Evolutionary conservation across 2,113 vertebrate genomes (phyloP), one percentile per base, ranked within the genome.

Genomic region (Silurus meridionalis): DNA sequence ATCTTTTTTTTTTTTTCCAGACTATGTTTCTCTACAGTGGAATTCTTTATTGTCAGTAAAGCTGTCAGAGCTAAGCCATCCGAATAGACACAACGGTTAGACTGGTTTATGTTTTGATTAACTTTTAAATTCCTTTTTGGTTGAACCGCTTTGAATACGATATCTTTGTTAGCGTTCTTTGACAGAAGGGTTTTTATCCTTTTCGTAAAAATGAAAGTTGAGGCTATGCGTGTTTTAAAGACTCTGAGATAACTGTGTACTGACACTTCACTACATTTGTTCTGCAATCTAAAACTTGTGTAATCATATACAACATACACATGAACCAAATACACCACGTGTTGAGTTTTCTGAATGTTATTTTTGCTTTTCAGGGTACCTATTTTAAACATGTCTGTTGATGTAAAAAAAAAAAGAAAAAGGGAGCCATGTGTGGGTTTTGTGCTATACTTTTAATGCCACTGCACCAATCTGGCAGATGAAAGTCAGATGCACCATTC

Each of bases 251-350:
- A 91, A 88, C 86, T 90, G 71, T 92, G 91, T 93, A 91, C 93
- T 94, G 93, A 93, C 90, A 85, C 88, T 23, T 90, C 86, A 90
- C 86, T 88, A 84, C 87, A 80, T 92, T 90, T 89, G 86, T 91
- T 80, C 83, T 89, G 86, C 93, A 89, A 83, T 72, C 83, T 82
- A 61, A 80, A 46, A 83, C 83, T 83, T 86, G 87, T 84, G 89
- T 88, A 82, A 83, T 87, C 88, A 87, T 75, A 84, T 17, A 83
- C 77, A 84, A 80, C 83, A 90, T 90, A 86, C 72, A 82, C 89
- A 88, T 57, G 61, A 87, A 81, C 82, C 37, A 75, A 55, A 71
- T 71, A 28, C 67, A 60, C 28, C 28, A 67, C 25, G 6, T 8
- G 63, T 23, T 58, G 46, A 52, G 46, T 78, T 87, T 77, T 77